Evolutionary conservation across 2,888 invertebrate species (phyloP).

Genomic region (Eueremaeus valkanovi): DNA sequence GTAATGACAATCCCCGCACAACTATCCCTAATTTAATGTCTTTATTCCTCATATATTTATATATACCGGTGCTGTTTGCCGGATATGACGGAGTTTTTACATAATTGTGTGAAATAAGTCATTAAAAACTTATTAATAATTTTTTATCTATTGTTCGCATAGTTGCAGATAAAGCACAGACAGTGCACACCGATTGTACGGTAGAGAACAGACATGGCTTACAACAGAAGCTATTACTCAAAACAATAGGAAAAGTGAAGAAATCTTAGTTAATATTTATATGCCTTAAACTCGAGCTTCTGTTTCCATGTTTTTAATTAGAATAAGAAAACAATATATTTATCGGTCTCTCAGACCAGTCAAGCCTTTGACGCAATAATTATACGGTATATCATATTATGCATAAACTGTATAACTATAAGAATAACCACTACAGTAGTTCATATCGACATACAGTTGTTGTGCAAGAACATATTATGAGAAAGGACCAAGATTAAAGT

Average conservation of each 20-base stretch:
- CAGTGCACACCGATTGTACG: neutral
- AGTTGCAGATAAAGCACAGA: neutral
- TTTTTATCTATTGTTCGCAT: slow-evolving; percentile 12
- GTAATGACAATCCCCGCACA: no score
- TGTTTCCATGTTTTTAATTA: slow-evolving; percentile 10
- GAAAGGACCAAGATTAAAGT: no score
- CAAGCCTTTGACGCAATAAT: slow-evolving; percentile 28
- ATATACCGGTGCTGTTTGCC: no score
- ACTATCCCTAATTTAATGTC: no score
- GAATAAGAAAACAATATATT: neutral
- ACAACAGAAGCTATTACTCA: neutral
- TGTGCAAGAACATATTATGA: no score
- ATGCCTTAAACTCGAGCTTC: neutral
- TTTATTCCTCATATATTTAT: no score
- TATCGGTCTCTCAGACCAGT: slow-evolving; percentile 9
- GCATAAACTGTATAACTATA: neutral
- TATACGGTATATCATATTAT: slow-evolving; percentile 1
- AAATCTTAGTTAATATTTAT: neutral
- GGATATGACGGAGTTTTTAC: no score
- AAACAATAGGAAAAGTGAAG: neutral
- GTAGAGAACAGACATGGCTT: neutral
- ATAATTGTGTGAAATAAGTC: no score
- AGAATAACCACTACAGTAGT: neutral
- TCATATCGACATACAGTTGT: neutral
- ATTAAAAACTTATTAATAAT: slow-evolving; percentile 14